phyloP scores from a whole-genome alignment of 1,140 invertebrate genomes.

The Phenacoccus solenopsis region DNA sequence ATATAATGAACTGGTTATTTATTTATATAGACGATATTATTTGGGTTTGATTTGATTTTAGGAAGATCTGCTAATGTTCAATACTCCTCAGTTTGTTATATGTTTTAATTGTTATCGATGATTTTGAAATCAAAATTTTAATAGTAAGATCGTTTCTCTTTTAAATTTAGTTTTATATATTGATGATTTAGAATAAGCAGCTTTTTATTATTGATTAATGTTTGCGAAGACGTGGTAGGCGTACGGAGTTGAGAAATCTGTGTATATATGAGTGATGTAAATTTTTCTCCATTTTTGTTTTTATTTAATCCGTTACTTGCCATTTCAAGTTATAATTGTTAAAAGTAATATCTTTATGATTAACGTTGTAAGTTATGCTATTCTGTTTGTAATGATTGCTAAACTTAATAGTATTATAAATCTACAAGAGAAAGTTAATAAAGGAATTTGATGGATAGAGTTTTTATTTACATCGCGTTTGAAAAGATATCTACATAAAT shows the following conservation, averaged over 20 bases:
- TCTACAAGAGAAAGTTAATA: constrained; percentile 12
- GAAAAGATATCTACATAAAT: too few relatives aligned
- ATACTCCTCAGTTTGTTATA: constrained; percentile 1
- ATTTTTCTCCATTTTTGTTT: constrained; percentile 6
- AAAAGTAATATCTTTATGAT: constrained; percentile 6
- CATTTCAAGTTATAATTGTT: constrained; percentile 11
- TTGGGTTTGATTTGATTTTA: background rate
- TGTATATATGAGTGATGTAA: background rate
- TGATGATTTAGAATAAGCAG: background rate
- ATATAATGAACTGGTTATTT: background rate
- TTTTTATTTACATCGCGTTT: constrained; percentile 7
- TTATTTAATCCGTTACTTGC: constrained; percentile 14
- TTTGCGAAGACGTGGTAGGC: background rate
- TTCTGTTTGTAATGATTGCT: constrained; percentile 13
- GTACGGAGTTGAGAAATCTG: background rate
- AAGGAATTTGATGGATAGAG: constrained; percentile 8
- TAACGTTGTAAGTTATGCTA: constrained; percentile 12
- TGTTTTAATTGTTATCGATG: background rate
- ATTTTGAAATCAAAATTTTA: constrained; percentile 6
- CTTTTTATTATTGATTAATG: background rate
- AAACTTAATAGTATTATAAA: constrained; percentile 10
- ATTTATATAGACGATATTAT: background rate
- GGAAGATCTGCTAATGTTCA: background rate
- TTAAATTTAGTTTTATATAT: constrained; percentile 14
- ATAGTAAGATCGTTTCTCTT: background rate